Percentiles rank a stretch among this genome's conserved stretches.
Evolutionary conservation across 2,113 vertebrate genomes (phyloP).

Genomic region (Tetraodon nigroviridis): DNA sequence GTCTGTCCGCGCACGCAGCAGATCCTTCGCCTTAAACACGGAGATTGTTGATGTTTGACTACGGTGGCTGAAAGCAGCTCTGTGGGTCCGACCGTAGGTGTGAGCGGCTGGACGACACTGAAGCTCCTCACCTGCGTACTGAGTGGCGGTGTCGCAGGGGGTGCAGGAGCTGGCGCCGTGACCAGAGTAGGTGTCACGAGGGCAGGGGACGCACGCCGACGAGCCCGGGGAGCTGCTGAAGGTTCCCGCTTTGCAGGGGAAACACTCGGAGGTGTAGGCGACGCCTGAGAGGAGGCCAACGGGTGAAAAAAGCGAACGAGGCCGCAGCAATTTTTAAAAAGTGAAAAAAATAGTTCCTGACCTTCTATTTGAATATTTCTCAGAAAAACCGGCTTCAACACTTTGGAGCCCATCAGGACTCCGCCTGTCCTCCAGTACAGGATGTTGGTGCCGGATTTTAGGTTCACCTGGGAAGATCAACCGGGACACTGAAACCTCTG

Average conservation of each 20-base stretch:
- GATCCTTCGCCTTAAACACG: constrained; percentile 82
- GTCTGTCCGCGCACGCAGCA: constrained; percentile 75
- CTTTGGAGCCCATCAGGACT: constrained; percentile 85
- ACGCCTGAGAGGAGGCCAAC: constrained; percentile 76
- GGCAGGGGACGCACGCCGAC: constrained; percentile 82
- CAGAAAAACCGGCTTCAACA: constrained; percentile 88
- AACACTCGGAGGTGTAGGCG: constrained; percentile 94
- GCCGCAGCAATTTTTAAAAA: rapidly evolving
- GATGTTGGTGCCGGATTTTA: constrained; percentile 94
- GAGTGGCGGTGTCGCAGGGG: constrained; percentile 76
- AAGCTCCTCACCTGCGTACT: constrained; percentile 81
- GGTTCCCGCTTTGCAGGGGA: constrained; percentile 88
- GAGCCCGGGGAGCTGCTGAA: constrained; percentile 85
- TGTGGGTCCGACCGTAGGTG: neutral
- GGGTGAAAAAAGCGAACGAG: neutral
- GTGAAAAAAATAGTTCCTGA: constrained; percentile 31
- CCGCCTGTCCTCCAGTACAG: constrained; percentile 96
- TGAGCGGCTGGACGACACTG: constrained; percentile 11
- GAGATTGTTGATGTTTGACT: constrained; percentile 16
- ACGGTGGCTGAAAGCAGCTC: constrained; percentile 17
- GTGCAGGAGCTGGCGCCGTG: constrained; percentile 89
- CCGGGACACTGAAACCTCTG: no score
- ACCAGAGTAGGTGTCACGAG: constrained; percentile 85
- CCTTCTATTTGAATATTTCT: constrained; percentile 96
- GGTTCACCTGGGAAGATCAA: constrained; percentile 76